Conservation (phyloP, 2,888 invertebrate species). For the Diabrotica balteata region DNA sequence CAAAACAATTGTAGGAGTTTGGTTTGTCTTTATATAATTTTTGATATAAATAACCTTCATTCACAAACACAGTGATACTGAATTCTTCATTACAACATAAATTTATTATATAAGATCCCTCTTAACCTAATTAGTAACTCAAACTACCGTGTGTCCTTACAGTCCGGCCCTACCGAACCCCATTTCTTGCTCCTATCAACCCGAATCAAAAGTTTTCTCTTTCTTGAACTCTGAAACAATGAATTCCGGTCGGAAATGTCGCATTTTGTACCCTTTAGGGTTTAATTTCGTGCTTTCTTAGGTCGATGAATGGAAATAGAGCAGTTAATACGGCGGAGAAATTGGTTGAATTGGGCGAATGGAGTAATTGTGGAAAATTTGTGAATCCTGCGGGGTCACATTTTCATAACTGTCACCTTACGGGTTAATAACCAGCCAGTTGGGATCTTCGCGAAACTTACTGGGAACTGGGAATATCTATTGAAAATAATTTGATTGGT, state of each 20-base stretch:
- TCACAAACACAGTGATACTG: too few relatives aligned
- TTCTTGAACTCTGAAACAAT: conserved; percentile 12
- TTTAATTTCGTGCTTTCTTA: conserved; percentile 11
- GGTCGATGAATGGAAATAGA: conserved; percentile 1
- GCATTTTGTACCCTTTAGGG: conserved; percentile 6
- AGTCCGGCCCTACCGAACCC: not conserved
- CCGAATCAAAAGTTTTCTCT: conserved; percentile 2
- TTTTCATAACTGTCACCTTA: not conserved
- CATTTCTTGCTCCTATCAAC: not conserved
- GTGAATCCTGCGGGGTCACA: not conserved
- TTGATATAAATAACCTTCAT: too few relatives aligned
- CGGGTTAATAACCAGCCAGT: too few relatives aligned
- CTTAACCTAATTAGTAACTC: too few relatives aligned
- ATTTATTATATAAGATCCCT: too few relatives aligned
- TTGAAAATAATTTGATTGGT: too few relatives aligned
- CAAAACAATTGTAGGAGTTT: too few relatives aligned
- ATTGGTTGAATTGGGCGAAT: not conserved
- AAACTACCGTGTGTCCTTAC: too few relatives aligned
- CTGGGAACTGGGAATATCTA: too few relatives aligned
- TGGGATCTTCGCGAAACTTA: too few relatives aligned
- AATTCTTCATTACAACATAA: too few relatives aligned
- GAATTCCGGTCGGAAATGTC: conserved; percentile 12
- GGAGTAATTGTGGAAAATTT: not conserved
- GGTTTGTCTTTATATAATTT: too few relatives aligned
- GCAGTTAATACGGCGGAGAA: conserved; percentile 9